Conservation (phyloP, 2,113 vertebrate genomes). For the Bujurquina vittata region DNA sequence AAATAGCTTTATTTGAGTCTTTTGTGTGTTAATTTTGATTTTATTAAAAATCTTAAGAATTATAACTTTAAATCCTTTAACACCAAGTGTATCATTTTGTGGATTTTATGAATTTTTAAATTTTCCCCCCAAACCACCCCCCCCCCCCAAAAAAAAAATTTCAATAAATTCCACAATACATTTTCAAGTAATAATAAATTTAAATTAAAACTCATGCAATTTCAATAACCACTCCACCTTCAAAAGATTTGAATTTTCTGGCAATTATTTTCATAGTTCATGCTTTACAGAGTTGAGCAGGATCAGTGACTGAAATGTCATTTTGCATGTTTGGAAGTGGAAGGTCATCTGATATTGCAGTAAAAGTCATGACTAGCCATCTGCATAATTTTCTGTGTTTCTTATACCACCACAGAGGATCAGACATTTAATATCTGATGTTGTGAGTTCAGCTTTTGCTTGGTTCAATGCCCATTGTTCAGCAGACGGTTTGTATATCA, state of each 20-base stretch:
- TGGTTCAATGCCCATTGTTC: neutral
- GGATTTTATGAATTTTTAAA: too few relatives aligned
- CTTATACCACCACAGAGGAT: neutral
- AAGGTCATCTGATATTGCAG: neutral
- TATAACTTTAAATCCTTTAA: neutral
- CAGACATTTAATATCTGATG: neutral
- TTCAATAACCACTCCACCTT: too few relatives aligned
- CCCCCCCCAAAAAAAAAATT: too few relatives aligned
- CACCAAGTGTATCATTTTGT: too few relatives aligned
- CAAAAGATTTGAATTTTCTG: too few relatives aligned
- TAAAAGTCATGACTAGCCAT: neutral
- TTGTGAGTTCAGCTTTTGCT: slow-evolving; percentile 2
- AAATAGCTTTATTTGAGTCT: too few relatives aligned
- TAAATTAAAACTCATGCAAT: too few relatives aligned
- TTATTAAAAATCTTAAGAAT: neutral
- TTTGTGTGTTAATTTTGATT: neutral
- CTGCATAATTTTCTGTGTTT: neutral
- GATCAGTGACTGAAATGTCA: slow-evolving; percentile 1
- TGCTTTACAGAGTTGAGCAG: neutral
- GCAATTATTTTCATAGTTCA: too few relatives aligned
- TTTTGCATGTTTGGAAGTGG: neutral
- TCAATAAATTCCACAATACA: too few relatives aligned
- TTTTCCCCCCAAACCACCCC: too few relatives aligned
- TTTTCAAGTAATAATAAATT: too few relatives aligned
- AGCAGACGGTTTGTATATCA: slow-evolving; percentile 20